These are phyloP conservation scores for Capromys pilorides DNA, from an alignment of 2,797 vertebrate genomes.

Conservation along the genomic window DNA sequence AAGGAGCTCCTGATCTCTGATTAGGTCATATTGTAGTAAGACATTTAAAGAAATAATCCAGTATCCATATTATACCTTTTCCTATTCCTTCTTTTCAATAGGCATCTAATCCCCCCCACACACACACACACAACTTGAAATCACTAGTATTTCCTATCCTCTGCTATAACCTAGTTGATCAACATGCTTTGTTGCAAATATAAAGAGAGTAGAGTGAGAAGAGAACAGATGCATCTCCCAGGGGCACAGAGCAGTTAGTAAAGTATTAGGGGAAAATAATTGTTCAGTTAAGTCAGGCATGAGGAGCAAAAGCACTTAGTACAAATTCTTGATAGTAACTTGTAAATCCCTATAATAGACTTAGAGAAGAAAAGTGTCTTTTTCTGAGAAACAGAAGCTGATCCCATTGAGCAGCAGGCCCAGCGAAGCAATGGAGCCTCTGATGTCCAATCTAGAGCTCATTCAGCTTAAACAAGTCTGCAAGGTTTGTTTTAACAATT, in stretches of 20 bases:
- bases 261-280: neutral
- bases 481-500: neutral
- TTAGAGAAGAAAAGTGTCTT: neutral
- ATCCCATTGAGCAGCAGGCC: neutral
- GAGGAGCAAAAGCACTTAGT: neutral
- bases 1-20: neutral
- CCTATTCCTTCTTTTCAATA: neutral
- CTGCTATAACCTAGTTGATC: neutral
- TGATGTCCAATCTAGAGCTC: neutral
- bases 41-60: neutral
- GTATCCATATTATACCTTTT: neutral
- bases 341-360: neutral
- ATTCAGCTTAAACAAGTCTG: neutral
- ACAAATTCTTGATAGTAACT: neutral
- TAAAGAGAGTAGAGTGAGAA: neutral
- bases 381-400: neutral
- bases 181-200: neutral
- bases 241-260: neutral
- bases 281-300: neutral
- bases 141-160: neutral
- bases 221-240: neutral
- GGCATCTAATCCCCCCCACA: neutral
- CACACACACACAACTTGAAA: neutral
- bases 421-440: neutral
- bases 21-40: neutral